These are phyloP conservation scores for Sebastiscus albofasciatus DNA, from an alignment of 2,797 vertebrate genomes.

Conservation along the genomic window DNA sequence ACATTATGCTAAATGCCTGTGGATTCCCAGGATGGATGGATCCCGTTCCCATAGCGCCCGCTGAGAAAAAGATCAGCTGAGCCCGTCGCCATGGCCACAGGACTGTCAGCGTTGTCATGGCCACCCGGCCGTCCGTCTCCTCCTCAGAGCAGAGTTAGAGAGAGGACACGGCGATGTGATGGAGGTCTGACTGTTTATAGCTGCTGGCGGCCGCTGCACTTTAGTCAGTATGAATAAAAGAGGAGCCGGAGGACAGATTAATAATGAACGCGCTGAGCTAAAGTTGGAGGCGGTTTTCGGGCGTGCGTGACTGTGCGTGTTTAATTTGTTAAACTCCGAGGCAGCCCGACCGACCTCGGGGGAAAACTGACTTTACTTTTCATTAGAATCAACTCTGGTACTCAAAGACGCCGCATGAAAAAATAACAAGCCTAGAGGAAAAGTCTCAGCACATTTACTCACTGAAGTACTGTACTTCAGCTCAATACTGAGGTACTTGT, in stretches of 20 bases:
- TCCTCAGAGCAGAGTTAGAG: constrained; percentile 14
- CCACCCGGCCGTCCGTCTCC: constrained; percentile 31
- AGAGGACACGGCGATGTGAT: constrained; percentile 5
- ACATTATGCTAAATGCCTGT: constrained; percentile 70
- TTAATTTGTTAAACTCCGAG: constrained; percentile 64
- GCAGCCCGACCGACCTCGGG: constrained; percentile 23
- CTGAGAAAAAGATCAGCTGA: constrained; percentile 58
- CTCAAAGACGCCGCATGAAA: constrained; percentile 9
- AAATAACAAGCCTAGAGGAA: neutral
- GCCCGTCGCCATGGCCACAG: constrained; percentile 65
- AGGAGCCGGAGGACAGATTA: constrained; percentile 66
- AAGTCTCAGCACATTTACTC: neutral
- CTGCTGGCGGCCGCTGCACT: constrained; percentile 66
- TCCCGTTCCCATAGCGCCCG: constrained; percentile 51
- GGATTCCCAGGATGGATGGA: constrained; percentile 67
- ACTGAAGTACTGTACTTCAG: too few species aligned
- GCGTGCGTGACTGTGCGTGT: constrained; percentile 27
- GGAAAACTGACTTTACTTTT: constrained; percentile 64
- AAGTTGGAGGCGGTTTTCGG: constrained; percentile 51
- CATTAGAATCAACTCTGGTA: constrained; percentile 60
- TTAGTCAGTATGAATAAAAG: constrained; percentile 77
- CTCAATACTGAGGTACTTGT: neutral
- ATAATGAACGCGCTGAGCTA: constrained; percentile 70
- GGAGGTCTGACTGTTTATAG: constrained; percentile 51
- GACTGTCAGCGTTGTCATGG: constrained; percentile 57